Evolutionary conservation across 2,113 vertebrate genomes (phyloP), one percentile per base, ranked within the genome.

Genomic region (Corynorhinus townsendii): DNA sequence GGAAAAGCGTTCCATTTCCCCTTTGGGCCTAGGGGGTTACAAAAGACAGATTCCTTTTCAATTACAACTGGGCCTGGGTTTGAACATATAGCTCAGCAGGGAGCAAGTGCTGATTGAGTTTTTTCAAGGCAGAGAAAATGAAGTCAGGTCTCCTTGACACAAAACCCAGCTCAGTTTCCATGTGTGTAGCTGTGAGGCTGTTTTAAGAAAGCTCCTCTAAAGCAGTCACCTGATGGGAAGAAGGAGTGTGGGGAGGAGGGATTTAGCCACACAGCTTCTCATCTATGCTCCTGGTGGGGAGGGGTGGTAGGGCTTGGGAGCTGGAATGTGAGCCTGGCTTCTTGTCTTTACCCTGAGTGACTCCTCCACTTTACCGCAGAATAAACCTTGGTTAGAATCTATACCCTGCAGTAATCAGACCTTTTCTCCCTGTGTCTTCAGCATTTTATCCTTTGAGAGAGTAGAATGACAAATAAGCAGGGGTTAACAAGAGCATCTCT

Each of bases 1-100:
- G 3, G 97, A 86, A 98, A 95, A 90, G 97, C 92, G 95, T 98
- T 98, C 98, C 96, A 95, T 95, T 97, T 98, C 97, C 88, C 96
- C 35, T 96, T 94, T 97, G 96, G 97, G 88, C 95, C 91, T 88
- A 49, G 72, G 83, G 59, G 0, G 84, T 97, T 97, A 96, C 79
- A 98, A 96, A 98, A 98, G 87, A 71, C 94, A 97, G 94, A 75
- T 66, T 16, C 68, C 94, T 97, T 97, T 97, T 97, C 97, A 95
- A 64, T 94, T 95, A 94, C 76, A 91, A 91, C 28, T 64, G 22
- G 2, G 52, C 35, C 82, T 4, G 64, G 64, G 54, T 59, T 79
- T 80, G 75, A 90, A 86, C 30, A 3, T 62, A 9, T 16, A 84
- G 62, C 73, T 81, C 30, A 33, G 47, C 15, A 6, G 1, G 52